Percentiles rank a stretch among this genome's conserved stretches.
Conservation (phyloP, 2,113 vertebrate species). For the Megaptera novaeangliae region DNA sequence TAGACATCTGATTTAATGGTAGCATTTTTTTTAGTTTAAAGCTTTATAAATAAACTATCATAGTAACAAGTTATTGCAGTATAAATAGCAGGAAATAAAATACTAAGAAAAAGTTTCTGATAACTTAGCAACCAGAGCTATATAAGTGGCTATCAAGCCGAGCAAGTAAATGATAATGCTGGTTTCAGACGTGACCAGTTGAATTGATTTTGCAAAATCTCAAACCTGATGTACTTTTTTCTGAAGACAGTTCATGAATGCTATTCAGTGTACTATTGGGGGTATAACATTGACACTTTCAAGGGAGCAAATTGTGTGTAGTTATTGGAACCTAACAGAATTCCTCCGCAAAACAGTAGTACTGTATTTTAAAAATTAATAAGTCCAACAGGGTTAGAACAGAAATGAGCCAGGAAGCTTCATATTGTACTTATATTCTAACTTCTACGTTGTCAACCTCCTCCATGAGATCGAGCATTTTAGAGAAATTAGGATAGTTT, state of each 20-base stretch:
- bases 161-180: neutral
- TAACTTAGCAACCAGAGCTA: neutral
- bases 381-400: slow-evolving; percentile 16
- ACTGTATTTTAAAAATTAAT: slow-evolving; percentile 35
- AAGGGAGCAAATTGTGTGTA: slow-evolving; percentile 1
- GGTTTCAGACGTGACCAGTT: neutral
- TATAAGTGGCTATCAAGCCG: neutral
- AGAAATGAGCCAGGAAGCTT: neutral
- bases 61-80: neutral
- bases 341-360: neutral
- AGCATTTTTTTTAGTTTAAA: neutral
- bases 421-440: neutral
- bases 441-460: neutral
- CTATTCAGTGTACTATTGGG: neutral
- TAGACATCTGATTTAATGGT: neutral
- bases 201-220: slow-evolving; percentile 11
- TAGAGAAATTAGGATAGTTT: neutral
- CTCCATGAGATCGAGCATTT: neutral
- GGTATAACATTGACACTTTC: slow-evolving; percentile 23
- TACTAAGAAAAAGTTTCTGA: neutral
- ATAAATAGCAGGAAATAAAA: neutral
- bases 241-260: neutral
- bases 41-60: neutral
- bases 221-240: neutral
- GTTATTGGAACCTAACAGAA: neutral